Evolutionary conservation across 2,113 vertebrate species (phyloP).

Genomic region (Scolopax mira): DNA sequence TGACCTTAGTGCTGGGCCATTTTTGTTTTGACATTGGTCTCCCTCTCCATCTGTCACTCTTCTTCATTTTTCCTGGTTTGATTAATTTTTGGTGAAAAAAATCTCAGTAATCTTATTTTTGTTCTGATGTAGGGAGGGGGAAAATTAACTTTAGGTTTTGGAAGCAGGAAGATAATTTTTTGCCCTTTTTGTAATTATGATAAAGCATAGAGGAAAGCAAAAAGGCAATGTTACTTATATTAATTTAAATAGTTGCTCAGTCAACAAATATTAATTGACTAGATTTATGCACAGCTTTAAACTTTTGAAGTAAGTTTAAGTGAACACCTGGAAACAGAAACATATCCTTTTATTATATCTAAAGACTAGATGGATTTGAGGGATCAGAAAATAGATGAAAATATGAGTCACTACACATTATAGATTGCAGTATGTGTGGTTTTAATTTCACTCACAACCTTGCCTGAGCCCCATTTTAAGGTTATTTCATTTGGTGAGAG

Average conservation of each 20-base stretch:
- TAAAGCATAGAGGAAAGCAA: not conserved
- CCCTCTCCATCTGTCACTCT: not conserved
- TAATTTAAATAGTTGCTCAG: not conserved
- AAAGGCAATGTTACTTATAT: not conserved
- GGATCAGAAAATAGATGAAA: not conserved
- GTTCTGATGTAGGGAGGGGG: not conserved
- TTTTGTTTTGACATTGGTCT: not conserved
- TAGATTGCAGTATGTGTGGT: not conserved
- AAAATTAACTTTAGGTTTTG: not conserved
- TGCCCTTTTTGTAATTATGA: not conserved
- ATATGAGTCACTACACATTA: not conserved
- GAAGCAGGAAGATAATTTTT: not conserved
- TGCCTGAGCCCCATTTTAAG: not conserved
- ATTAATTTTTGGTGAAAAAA: not conserved
- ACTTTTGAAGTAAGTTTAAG: not conserved
- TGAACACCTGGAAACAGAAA: not conserved
- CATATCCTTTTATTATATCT: not conserved
- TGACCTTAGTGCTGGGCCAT: not conserved
- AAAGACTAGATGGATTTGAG: not conserved
- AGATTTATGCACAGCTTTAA: not conserved
- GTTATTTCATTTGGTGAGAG: not conserved
- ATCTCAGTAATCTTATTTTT: not conserved
- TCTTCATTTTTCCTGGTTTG: not conserved
- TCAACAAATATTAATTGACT: not conserved
- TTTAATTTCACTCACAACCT: not conserved